A percentile compares a stretch with the other conserved stretches of the same genome.
Evolutionary conservation across 2,797 vertebrate genomes (phyloP).

Genomic region (Eulemur rubriventer): DNA sequence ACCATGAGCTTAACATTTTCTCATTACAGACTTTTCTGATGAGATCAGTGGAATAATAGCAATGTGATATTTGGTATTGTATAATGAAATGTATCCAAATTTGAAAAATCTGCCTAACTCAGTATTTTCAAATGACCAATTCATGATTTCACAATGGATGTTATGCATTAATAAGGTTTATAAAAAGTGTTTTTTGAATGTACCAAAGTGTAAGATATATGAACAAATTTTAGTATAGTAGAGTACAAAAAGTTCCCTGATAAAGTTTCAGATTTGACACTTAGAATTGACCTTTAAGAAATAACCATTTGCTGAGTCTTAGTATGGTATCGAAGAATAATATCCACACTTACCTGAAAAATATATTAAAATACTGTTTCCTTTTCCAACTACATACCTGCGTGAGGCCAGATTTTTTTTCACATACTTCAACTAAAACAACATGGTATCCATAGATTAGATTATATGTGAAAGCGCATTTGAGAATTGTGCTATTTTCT

Average conservation of each 20-base stretch:
- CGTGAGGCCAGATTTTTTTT: neutral
- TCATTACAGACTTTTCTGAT: neutral
- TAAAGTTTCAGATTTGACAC: neutral
- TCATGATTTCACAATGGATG: neutral
- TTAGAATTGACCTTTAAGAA: neutral
- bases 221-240: conserved; percentile 12
- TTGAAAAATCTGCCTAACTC: neutral
- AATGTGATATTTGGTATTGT: neutral
- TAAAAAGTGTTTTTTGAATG: neutral
- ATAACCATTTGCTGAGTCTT: neutral
- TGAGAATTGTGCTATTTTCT: neutral
- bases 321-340: neutral
- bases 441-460: neutral
- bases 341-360: neutral
- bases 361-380: neutral
- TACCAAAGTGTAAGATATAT: neutral
- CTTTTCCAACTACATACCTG: neutral
- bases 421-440: neutral
- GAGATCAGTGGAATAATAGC: neutral
- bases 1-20: neutral
- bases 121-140: neutral
- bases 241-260: neutral
- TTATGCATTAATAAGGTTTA: neutral
- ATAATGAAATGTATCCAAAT: neutral
- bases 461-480: neutral